Percentiles rank a stretch among this genome's conserved stretches.
These are phyloP conservation scores for Octodon degus DNA, from an alignment of 2,113 vertebrate genomes.

Conservation along the genomic window DNA sequence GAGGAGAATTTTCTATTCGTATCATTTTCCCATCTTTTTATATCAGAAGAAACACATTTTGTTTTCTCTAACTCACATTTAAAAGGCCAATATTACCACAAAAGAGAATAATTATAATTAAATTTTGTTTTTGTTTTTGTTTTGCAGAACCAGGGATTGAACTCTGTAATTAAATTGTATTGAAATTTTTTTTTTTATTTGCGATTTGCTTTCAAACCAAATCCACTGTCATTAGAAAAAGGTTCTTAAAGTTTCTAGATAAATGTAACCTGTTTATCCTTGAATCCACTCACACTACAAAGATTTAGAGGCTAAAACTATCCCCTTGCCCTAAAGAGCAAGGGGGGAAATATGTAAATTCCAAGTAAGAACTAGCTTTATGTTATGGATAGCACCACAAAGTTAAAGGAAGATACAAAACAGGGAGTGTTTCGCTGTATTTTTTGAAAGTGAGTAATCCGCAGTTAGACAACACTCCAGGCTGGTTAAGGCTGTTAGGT, in stretches of 20 bases:
- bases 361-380: neutral
- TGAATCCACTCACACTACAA: neutral
- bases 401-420: neutral
- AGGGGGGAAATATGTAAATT: neutral
- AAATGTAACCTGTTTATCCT: neutral
- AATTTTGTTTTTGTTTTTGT: neutral
- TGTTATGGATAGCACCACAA: neutral
- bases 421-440: neutral
- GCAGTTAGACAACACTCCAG: neutral
- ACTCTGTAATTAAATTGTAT: neutral
- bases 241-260: neutral
- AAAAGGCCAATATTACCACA: neutral
- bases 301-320: conserved; percentile 6
- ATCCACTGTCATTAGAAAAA: neutral
- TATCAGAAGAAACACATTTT: neutral
- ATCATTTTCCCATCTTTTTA: conserved; percentile 16
- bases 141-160: no score
- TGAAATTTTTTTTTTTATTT: neutral
- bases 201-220: neutral
- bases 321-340: neutral
- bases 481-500: neutral
- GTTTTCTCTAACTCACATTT: neutral
- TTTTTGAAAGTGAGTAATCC: neutral
- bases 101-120: neutral
- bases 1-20: neutral